A percentile compares a stretch with the other conserved stretches of the same genome.
Evolutionary conservation across 2,113 vertebrate genomes (phyloP).

Genomic region (Damaliscus lunatus): DNA sequence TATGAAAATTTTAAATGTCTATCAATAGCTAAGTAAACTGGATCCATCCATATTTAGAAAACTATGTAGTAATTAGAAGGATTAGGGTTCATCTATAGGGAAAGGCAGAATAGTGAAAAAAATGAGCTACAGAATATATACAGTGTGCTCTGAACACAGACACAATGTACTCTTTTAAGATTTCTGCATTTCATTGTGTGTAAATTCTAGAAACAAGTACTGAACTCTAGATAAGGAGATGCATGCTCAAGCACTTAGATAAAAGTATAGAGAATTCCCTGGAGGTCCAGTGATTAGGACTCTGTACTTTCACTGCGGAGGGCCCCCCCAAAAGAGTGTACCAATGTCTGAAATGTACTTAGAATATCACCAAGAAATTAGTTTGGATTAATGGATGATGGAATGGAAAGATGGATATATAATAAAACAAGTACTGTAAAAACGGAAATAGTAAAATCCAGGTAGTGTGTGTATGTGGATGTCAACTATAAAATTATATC

Average conservation of each 20-base stretch:
- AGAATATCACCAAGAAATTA: not conserved
- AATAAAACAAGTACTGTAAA: not conserved
- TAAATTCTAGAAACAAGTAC: not conserved
- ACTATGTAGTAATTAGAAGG: not conserved
- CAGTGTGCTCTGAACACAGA: not conserved
- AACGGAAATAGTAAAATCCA: not conserved
- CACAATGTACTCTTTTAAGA: not conserved
- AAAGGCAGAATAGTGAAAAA: not conserved
- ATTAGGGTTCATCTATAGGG: not conserved
- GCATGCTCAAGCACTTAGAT: not conserved
- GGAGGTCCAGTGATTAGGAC: not conserved
- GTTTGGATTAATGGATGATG: not conserved
- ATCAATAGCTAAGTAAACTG: not conserved
- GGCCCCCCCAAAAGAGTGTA: not conserved
- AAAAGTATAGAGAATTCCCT: not conserved
- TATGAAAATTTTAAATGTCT: not conserved
- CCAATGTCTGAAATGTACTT: not conserved
- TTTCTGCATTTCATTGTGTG: not conserved
- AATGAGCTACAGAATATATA: not conserved
- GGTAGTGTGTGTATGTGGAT: not conserved
- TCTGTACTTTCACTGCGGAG: not conserved
- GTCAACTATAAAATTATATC: not conserved
- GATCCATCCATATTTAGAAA: not conserved
- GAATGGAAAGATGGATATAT: not conserved
- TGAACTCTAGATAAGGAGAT: not conserved